Conservation (phyloP, 2,888 invertebrate species). For the Venustoraphidia nigricollis region DNA sequence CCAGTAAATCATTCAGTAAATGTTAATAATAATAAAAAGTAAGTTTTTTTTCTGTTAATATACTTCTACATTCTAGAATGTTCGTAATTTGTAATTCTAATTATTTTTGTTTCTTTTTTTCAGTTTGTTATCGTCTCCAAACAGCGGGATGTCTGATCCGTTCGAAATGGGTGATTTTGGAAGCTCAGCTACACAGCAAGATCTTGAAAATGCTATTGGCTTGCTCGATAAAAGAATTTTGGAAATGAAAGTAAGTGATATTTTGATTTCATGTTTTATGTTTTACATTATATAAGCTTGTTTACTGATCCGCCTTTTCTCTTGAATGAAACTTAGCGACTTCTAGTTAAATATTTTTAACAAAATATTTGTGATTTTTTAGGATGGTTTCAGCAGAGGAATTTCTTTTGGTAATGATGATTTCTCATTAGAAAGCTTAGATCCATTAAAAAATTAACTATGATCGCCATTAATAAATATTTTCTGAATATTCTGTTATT, state of each 20-base stretch:
- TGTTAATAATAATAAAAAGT: neutral
- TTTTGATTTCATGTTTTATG: neutral
- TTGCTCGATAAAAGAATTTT: constrained; percentile 65
- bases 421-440: constrained; percentile 86
- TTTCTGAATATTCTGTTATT: neutral
- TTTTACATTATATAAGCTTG: constrained; percentile 8
- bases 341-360: constrained; percentile 2
- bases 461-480: neutral
- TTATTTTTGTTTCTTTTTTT: no score
- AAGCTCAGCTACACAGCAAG: constrained; percentile 34
- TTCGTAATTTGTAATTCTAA: no score
- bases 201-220: constrained; percentile 59
- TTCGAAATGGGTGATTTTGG: constrained; percentile 72
- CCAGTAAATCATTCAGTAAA: constrained; percentile 23
- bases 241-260: constrained; percentile 66
- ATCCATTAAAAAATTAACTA: constrained; percentile 64
- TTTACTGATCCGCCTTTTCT: constrained; percentile 1
- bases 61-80: no score
- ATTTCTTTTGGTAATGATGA: constrained; percentile 82
- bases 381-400: constrained; percentile 84
- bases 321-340: neutral
- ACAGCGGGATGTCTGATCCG: constrained; percentile 45
- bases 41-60: no score
- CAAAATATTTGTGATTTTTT: constrained; percentile 21
- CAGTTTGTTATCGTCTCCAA: constrained; percentile 6